A percentile compares a stretch with the other conserved stretches of the same genome.
phyloP scores from a whole-genome alignment of 2,888 invertebrate species.

The Eupithecia insigniata region DNA sequence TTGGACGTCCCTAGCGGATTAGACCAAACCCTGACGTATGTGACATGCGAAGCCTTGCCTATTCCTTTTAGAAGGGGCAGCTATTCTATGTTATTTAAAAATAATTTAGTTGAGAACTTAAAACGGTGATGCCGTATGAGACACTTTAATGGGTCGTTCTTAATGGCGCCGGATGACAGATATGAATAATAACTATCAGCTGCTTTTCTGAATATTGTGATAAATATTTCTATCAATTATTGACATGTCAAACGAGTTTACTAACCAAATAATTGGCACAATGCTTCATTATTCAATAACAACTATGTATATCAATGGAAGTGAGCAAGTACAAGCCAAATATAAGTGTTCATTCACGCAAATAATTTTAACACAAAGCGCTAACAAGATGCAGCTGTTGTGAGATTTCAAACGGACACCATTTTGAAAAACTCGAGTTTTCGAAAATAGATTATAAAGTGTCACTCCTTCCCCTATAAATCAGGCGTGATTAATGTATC shows the following conservation, averaged over 20 bases:
- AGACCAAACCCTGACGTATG: slow-evolving; percentile 81
- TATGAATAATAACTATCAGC: slow-evolving; percentile 67
- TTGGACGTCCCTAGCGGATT: slow-evolving; percentile 77
- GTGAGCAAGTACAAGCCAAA: slow-evolving; percentile 54
- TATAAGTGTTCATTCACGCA: slow-evolving; percentile 71
- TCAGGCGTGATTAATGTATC: slow-evolving; percentile 81
- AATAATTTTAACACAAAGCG: slow-evolving; percentile 79
- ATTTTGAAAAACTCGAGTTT: slow-evolving; percentile 82
- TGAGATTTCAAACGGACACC: slow-evolving; percentile 71
- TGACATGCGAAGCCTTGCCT: slow-evolving; percentile 76
- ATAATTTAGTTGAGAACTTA: slow-evolving; percentile 69
- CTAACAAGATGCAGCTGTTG: slow-evolving; percentile 84
- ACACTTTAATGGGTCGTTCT: slow-evolving; percentile 53
- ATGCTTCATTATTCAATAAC: slow-evolving; percentile 64
- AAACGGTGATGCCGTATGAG: slow-evolving; percentile 54
- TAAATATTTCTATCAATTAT: slow-evolving; percentile 73
- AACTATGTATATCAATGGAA: slow-evolving; percentile 58
- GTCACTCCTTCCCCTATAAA: slow-evolving; percentile 83
- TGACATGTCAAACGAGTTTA: slow-evolving; percentile 68
- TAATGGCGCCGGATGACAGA: slow-evolving; percentile 49
- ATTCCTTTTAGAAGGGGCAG: slow-evolving; percentile 68
- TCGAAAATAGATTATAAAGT: slow-evolving; percentile 84
- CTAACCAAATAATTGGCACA: slow-evolving; percentile 72
- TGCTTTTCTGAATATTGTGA: slow-evolving; percentile 58
- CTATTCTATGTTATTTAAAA: slow-evolving; percentile 68